Conservation (phyloP, 2,888 invertebrate species). For the Rhagophthalmus giganteus region DNA sequence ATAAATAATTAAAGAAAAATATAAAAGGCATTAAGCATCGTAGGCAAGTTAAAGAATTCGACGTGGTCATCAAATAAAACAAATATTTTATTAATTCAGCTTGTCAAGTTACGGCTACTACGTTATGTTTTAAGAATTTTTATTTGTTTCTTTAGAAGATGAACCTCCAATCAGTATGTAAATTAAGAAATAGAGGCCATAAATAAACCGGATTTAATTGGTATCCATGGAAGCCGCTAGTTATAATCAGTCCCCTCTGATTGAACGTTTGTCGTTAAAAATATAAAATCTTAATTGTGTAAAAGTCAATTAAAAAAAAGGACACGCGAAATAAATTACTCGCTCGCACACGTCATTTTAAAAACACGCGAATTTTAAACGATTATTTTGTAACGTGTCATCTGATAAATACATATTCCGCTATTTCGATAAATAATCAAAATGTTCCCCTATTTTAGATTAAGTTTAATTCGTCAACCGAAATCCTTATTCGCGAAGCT, state of each 20-base stretch:
- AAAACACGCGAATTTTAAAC: too few species aligned
- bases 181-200: constrained; percentile 20
- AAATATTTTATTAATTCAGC: constrained; percentile 22
- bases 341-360: too few species aligned
- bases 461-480: too few species aligned
- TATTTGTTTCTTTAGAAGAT: constrained; percentile 14
- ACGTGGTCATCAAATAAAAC: constrained; percentile 15
- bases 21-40: constrained; percentile 11
- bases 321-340: too few species aligned
- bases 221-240: constrained; percentile 16
- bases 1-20: constrained; percentile 13
- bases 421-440: too few species aligned
- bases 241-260: constrained; percentile 17
- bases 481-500: constrained; percentile 6
- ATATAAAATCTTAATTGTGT: constrained; percentile 24
- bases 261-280: constrained; percentile 24
- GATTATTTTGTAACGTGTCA: too few species aligned
- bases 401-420: too few species aligned
- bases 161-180: constrained; percentile 23
- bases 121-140: constrained; percentile 17
- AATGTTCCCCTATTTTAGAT: too few species aligned
- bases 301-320: too few species aligned
- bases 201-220: constrained; percentile 28
- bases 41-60: constrained; percentile 7
- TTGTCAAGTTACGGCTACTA: constrained; percentile 15